Evolutionary conservation across 2,113 vertebrate genomes (phyloP).

Genomic region (Rhabdornis inornatus): DNA sequence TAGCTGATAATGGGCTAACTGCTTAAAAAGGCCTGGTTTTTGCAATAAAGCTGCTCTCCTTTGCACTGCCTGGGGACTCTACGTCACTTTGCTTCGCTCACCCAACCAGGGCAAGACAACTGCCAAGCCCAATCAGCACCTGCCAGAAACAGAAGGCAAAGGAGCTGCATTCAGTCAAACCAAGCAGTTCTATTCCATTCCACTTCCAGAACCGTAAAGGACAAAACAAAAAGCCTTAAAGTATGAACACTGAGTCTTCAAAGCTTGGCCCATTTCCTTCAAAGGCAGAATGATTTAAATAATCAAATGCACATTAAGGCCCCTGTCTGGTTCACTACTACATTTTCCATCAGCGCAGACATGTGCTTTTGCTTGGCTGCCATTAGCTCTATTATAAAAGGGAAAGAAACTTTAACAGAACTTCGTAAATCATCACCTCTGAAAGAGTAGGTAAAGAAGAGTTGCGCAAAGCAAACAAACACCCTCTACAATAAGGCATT

Average conservation of each 20-base stretch:
- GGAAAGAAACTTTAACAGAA: slow-evolving; percentile 24
- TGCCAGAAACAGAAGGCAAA: background rate
- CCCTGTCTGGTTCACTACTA: background rate
- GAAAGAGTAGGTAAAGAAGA: background rate
- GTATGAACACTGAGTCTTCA: background rate
- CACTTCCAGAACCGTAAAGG: background rate
- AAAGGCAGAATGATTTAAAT: background rate
- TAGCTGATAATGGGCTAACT: background rate
- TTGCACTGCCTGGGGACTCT: background rate
- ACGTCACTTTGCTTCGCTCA: fast-evolving
- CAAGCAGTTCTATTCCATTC: background rate
- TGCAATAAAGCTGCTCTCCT: background rate
- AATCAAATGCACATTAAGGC: background rate
- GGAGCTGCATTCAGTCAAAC: background rate
- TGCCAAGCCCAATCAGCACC: background rate
- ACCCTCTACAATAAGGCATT: background rate
- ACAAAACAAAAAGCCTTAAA: background rate
- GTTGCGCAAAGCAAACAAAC: slow-evolving; percentile 20
- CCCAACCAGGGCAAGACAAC: background rate
- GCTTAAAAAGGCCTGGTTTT: background rate
- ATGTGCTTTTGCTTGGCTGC: background rate
- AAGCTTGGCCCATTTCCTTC: background rate
- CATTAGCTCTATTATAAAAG: background rate
- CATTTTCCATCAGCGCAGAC: background rate
- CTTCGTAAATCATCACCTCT: slow-evolving; percentile 12